These are phyloP conservation scores for Tympanoctomys barrerae DNA, from an alignment of 2,797 vertebrate species.

Conservation along the genomic window DNA sequence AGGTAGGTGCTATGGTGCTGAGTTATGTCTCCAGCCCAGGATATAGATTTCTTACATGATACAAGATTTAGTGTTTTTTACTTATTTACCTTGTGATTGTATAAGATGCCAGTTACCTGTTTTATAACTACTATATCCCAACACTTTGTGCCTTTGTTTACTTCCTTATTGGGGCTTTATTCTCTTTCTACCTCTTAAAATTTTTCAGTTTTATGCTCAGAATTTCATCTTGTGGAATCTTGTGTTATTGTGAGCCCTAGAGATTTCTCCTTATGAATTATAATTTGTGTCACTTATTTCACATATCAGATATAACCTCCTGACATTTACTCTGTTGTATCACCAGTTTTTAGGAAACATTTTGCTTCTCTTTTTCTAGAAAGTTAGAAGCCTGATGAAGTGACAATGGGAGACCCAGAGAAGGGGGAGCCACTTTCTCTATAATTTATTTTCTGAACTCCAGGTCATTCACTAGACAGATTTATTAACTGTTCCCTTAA, in stretches of 20 bases:
- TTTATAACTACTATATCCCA: neutral
- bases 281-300: constrained; percentile 41
- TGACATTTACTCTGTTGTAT: neutral
- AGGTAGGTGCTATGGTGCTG: no score
- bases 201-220: neutral
- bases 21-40: no score
- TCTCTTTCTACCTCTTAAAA: constrained; percentile 8
- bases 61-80: constrained; percentile 9
- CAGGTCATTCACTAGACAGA: neutral
- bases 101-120: constrained; percentile 28
- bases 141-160: constrained; percentile 22
- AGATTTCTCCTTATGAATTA: constrained; percentile 24
- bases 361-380: constrained; percentile 54
- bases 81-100: constrained; percentile 11
- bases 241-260: constrained; percentile 17
- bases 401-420: constrained; percentile 24
- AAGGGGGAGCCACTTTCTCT: constrained; percentile 2
- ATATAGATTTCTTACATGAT: neutral
- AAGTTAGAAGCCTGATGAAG: constrained; percentile 43
- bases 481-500: constrained; percentile 23
- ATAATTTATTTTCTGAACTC: constrained; percentile 27
- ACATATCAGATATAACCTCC: neutral
- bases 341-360: constrained; percentile 40
- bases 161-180: constrained; percentile 36
- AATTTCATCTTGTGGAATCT: constrained; percentile 38